A percentile compares a stretch with the other conserved stretches of the same genome.
These are phyloP conservation scores for Nibea coibor DNA, from an alignment of 2,113 vertebrate genomes.

Conservation along the genomic window DNA sequence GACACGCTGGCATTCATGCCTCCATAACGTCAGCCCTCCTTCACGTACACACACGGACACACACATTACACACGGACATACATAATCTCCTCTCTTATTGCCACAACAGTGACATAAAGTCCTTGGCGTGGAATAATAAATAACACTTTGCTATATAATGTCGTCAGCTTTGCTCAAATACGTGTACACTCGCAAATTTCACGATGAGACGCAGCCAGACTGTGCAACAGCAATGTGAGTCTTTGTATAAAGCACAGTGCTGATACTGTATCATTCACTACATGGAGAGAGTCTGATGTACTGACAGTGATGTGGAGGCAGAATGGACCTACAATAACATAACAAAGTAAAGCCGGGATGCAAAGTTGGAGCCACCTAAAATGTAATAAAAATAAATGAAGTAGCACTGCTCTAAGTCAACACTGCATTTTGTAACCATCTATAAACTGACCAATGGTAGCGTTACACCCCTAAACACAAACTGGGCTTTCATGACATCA, in stretches of 20 bases:
- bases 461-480: constrained; percentile 50
- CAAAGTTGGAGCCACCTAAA: constrained; percentile 38
- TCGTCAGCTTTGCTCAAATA: constrained; percentile 8
- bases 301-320: constrained; percentile 11
- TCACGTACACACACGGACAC: constrained; percentile 11
- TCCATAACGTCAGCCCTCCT: constrained; percentile 44
- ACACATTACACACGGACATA: not conserved
- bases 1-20: constrained; percentile 53
- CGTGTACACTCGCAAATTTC: constrained; percentile 4
- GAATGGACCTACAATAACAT: not conserved
- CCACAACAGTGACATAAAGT: constrained; percentile 14
- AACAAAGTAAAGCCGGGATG: constrained; percentile 10
- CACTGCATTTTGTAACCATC: constrained; percentile 44
- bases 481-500: constrained; percentile 63
- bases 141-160: constrained; percentile 10
- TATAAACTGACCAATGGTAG: constrained; percentile 57
- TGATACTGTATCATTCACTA: not conserved
- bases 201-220: constrained; percentile 3
- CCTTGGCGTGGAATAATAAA: constrained; percentile 3
- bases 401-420: constrained; percentile 36
- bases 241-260: not conserved
- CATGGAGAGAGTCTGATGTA: not conserved
- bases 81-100: constrained; percentile 17
- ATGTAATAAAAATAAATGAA: constrained; percentile 44
- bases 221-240: constrained; percentile 1